These are phyloP conservation scores for Biston betularia DNA, from an alignment of 2,888 invertebrate genomes.

Conservation along the genomic window DNA sequence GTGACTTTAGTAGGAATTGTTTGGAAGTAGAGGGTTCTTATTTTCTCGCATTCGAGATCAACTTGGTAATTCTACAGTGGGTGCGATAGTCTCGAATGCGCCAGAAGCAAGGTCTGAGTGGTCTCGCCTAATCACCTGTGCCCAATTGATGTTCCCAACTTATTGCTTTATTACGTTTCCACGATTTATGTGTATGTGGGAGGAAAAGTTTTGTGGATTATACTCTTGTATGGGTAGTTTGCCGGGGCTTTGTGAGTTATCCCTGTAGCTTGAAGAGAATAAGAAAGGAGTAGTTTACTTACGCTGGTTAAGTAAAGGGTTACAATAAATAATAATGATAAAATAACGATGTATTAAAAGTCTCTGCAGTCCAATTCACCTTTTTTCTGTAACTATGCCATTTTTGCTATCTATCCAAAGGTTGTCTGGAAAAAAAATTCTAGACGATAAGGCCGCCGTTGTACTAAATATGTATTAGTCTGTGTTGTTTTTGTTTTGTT, in stretches of 20 bases:
- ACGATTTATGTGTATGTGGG: constrained; percentile 37
- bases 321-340: background rate
- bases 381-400: too few species aligned
- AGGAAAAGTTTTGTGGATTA: constrained; percentile 33
- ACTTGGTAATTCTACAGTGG: background rate
- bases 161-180: constrained; percentile 49
- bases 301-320: background rate
- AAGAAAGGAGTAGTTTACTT: background rate
- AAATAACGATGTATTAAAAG: too few species aligned
- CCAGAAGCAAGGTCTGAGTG: constrained; percentile 23
- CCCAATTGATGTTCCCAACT: constrained; percentile 44
- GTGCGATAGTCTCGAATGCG: background rate
- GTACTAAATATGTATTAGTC: too few species aligned
- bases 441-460: too few species aligned
- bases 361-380: too few species aligned
- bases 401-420: too few species aligned
- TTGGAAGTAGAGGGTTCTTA: constrained; percentile 27
- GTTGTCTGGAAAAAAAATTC: too few species aligned
- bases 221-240: constrained; percentile 19
- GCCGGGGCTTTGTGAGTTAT: constrained; percentile 12
- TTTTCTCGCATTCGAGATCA: background rate
- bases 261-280: background rate
- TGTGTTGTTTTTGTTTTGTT: too few species aligned
- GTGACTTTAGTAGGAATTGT: constrained; percentile 53
- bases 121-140: constrained; percentile 43